Conservation (phyloP, 2,113 vertebrate species). For the Sander lucioperca region DNA sequence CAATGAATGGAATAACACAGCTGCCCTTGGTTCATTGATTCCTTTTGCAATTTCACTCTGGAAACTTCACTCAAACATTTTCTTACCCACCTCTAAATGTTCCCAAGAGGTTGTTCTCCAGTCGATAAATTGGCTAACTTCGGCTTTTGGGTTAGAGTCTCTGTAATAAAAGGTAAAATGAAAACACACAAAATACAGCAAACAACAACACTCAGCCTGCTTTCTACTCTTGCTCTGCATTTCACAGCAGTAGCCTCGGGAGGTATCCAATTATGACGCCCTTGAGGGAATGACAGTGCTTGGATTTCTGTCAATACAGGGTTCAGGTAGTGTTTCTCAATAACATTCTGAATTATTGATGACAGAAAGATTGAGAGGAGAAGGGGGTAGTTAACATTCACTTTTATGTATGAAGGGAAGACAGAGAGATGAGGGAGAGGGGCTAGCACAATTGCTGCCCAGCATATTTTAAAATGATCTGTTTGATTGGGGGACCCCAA, state of each 20-base stretch:
- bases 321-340: slow-evolving; percentile 82
- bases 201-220: slow-evolving; percentile 55
- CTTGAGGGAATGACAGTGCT: slow-evolving; percentile 77
- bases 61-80: slow-evolving; percentile 17
- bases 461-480: slow-evolving; percentile 65
- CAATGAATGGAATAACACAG: not conserved
- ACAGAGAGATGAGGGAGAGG: slow-evolving; percentile 37
- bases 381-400: slow-evolving; percentile 70
- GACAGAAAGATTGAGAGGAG: slow-evolving; percentile 57
- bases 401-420: slow-evolving; percentile 66
- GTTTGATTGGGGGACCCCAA: slow-evolving; percentile 61
- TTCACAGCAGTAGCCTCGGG: slow-evolving; percentile 47
- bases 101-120: slow-evolving; percentile 5
- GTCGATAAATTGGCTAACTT: slow-evolving; percentile 49
- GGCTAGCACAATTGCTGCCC: slow-evolving; percentile 29
- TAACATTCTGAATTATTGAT: slow-evolving; percentile 85
- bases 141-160: slow-evolving; percentile 40
- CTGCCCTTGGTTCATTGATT: not conserved
- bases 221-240: slow-evolving; percentile 30
- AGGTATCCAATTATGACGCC: slow-evolving; percentile 81
- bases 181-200: slow-evolving; percentile 55
- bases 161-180: slow-evolving; percentile 73
- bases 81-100: slow-evolving; percentile 30
- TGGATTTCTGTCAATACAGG: slow-evolving; percentile 83
- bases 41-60: not conserved